Evolutionary conservation across 2,113 vertebrate species (phyloP), one percentile per base, ranked within the genome.

Genomic region (Pycnonotus jocosus): DNA sequence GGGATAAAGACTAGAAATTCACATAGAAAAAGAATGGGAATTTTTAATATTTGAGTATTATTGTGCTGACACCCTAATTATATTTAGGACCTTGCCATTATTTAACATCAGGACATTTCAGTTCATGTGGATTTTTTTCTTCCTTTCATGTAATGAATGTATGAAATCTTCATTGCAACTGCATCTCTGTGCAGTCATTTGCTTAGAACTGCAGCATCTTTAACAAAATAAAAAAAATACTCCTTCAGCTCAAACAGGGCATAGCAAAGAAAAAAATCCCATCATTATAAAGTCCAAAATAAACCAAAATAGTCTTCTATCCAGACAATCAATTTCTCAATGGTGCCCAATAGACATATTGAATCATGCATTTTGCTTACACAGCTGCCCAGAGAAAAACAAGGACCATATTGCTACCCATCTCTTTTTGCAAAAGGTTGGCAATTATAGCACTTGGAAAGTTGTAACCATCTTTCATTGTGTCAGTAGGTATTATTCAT

Each of bases 361-460:
- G 68, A 84, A 54, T 72, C 70, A 93, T 5, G 6, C 25, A 83
- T 81, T 96, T 95, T 86, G 79, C 86, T 96, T 95, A 70, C 69
- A 79, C 79, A 92, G 78, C 88, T 96, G 94, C 60, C 88, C 60
- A 74, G 83, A 83, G 81, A 56, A 92, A 92, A 96, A 65, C 68
- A 81, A 90, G 56, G 68, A 65, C 48, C 86, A 91, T 87, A 80
- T 88, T 95, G 91, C 65, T 95, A 90, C 40, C 54, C 83, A 61
- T 92, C 65, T 92, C 21, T 65, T 78, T 64, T 93, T 82, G 71
- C 21, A 91, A 81, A 93, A 93, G 57, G 53, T 90, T 96, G 93
- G 86, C 73, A 96, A 94, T 96, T 95, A 95, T 2, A 93, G 74
- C 6, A 4, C 42, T 77, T 61, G 84, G 58, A 85, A 79, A 78